Percentiles rank a stretch among this genome's conserved stretches.
phyloP scores from a whole-genome alignment of 2,797 vertebrate genomes.

The Tolypeutes matacus region DNA sequence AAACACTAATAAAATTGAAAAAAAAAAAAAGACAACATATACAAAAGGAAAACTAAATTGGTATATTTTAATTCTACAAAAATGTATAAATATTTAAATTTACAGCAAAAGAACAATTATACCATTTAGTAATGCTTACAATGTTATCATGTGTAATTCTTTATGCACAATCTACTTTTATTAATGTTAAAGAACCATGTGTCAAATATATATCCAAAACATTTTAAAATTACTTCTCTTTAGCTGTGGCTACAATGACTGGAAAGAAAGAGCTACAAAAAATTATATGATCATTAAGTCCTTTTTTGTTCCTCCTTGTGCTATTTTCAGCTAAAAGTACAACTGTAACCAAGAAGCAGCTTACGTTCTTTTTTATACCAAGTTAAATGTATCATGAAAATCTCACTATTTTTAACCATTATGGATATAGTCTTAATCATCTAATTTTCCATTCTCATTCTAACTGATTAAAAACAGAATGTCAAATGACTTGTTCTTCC shows the following conservation, averaged over 20 bases:
- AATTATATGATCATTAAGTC: neutral
- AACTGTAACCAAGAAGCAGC: constrained; percentile 38
- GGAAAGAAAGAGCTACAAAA: neutral
- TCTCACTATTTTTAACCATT: constrained; percentile 18
- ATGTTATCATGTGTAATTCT: constrained; percentile 74
- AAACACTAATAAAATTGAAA: constrained; percentile 44
- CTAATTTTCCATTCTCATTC: neutral
- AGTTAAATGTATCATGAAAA: constrained; percentile 55
- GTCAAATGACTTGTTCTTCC: constrained; percentile 37
- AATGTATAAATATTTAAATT: constrained; percentile 87
- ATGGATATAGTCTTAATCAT: constrained; percentile 9
- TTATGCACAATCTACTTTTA: constrained; percentile 75
- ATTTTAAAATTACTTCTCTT: neutral
- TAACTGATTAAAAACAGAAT: constrained; percentile 56
- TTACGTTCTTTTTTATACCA: constrained; percentile 48
- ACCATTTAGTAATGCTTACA: constrained; percentile 78
- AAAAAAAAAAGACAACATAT: constrained; percentile 72
- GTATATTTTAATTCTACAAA: constrained; percentile 88
- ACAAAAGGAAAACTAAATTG: constrained; percentile 85
- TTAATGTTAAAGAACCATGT: constrained; percentile 67
- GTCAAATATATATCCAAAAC: constrained; percentile 67
- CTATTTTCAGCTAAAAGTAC: constrained; percentile 64
- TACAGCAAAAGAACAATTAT: constrained; percentile 84
- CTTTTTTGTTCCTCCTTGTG: constrained; percentile 13
- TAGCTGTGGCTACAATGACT: constrained; percentile 36